A percentile compares a stretch with the other conserved stretches of the same genome.
Conservation (phyloP, 2,797 vertebrate genomes). For the Lepus oiostolus region DNA sequence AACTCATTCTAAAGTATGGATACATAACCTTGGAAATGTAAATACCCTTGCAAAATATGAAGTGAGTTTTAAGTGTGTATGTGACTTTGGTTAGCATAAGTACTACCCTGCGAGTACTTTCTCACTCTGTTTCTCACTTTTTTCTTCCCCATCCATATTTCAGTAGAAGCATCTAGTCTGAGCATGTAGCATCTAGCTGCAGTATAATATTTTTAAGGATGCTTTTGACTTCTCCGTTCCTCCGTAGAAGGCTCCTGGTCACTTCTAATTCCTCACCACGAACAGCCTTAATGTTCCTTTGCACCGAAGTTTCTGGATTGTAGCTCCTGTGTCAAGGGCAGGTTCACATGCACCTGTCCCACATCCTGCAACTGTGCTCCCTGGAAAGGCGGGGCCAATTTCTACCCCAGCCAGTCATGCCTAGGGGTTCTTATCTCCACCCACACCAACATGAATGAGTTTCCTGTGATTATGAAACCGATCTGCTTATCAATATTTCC, state of each 20-base stretch:
- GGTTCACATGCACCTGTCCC: background rate
- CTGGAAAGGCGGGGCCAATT: background rate
- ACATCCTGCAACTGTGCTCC: background rate
- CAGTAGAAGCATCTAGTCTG: background rate
- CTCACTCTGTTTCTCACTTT: background rate
- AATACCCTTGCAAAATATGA: background rate
- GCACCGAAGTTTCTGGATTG: background rate
- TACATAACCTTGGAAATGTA: background rate
- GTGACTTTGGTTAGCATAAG: background rate
- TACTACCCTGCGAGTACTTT: too few relatives aligned
- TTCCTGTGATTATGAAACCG: background rate
- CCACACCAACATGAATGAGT: background rate
- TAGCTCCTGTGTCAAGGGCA: background rate
- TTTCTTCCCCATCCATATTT: background rate
- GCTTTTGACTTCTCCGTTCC: background rate
- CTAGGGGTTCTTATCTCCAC: background rate
- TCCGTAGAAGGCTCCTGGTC: background rate
- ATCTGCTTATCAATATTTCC: too few relatives aligned
- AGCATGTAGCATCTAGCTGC: background rate
- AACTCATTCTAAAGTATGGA: background rate
- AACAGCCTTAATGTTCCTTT: background rate
- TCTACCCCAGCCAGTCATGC: background rate
- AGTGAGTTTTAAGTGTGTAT: background rate
- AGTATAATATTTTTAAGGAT: background rate
- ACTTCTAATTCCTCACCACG: background rate